Percentiles rank a stretch among this genome's conserved stretches.
Conservation (phyloP, 2,113 vertebrate genomes). For the Tachysurus vachellii region DNA sequence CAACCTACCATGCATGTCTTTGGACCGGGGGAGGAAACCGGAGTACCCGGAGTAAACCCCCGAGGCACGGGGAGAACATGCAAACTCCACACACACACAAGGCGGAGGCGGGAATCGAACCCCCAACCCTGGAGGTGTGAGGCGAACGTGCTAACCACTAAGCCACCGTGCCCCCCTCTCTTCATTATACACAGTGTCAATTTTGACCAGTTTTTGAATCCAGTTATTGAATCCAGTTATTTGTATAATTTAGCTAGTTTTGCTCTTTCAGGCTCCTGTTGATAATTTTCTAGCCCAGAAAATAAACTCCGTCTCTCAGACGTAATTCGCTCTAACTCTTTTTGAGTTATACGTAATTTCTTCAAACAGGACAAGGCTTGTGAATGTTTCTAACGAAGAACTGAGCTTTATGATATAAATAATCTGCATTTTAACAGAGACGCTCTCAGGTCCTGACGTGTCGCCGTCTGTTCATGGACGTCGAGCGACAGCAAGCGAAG, state of each 20-base stretch:
- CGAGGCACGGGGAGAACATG: too few species aligned
- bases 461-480: slow-evolving; percentile 81
- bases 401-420: neutral
- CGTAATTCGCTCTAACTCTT: neutral
- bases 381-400: neutral
- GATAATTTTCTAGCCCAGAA: neutral
- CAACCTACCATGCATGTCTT: too few species aligned
- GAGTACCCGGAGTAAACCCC: too few species aligned
- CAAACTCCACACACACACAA: too few species aligned
- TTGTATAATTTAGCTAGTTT: neutral
- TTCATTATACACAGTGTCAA: neutral
- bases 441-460: slow-evolving; percentile 79
- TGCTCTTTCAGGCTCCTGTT: neutral
- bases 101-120: too few species aligned
- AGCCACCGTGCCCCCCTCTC: too few species aligned
- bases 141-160: too few species aligned
- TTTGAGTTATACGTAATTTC: neutral
- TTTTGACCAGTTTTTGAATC: neutral
- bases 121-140: too few species aligned
- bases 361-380: neutral
- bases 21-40: too few species aligned
- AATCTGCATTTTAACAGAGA: slow-evolving; percentile 63
- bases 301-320: neutral
- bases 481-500: slow-evolving; percentile 82
- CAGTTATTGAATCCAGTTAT: neutral